phyloP scores from a whole-genome alignment of 2,888 invertebrate genomes.

The Dasysyrphus albostriatus region DNA sequence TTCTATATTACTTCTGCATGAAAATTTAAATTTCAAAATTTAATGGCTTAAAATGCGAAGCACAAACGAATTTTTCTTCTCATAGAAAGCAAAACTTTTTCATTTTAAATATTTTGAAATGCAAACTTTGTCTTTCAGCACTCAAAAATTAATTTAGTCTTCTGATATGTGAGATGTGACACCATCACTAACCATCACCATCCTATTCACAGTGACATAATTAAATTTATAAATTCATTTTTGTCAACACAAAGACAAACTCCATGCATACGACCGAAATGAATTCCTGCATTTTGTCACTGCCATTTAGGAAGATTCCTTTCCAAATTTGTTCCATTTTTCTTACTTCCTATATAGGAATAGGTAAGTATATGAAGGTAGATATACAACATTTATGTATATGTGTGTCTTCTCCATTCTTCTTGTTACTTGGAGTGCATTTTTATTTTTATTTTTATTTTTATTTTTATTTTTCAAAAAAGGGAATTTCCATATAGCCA shows the following conservation, averaged over 20 bases:
- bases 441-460: not conserved
- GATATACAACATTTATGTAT: too few relatives aligned
- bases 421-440: constrained; percentile 19
- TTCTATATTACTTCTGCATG: too few relatives aligned
- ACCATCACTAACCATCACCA: not conserved
- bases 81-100: not conserved
- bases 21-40: too few relatives aligned
- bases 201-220: constrained; percentile 36
- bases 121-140: not conserved
- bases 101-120: constrained; percentile 6
- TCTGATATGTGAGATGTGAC: not conserved
- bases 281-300: constrained; percentile 36
- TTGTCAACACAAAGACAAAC: constrained; percentile 55
- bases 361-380: not conserved
- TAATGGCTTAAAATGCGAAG: too few relatives aligned
- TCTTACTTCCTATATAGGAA: not conserved
- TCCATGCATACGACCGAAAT: constrained; percentile 17
- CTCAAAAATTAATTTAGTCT: not conserved
- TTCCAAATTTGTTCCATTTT: constrained; percentile 46
- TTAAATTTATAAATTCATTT: constrained; percentile 73
- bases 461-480: too few relatives aligned
- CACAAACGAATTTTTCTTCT: too few relatives aligned
- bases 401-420: not conserved
- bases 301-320: constrained; percentile 47
- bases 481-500: constrained; percentile 30